Base-by-base conservation (phyloP, 2,797 vertebrate genomes). In the Megaceryle alcyon region DNA sequence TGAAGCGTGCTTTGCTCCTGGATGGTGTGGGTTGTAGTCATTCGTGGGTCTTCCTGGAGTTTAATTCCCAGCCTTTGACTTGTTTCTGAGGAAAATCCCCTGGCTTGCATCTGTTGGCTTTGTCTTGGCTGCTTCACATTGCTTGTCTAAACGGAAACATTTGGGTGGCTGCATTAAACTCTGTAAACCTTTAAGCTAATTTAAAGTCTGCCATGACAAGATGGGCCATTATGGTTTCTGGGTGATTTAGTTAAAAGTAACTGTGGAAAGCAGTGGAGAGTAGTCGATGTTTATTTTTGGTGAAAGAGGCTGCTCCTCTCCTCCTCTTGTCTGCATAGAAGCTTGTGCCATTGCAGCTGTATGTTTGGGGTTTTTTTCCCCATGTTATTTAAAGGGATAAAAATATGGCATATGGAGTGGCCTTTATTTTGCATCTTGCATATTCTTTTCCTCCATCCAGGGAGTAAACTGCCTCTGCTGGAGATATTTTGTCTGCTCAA, bases 191-290 rank as follows among this genome's bases (percentile, higher is more conserved):
- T 86, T 57, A n/a, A 80, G 57, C 29, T 60, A 53, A 64, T 87
- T 56, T 91, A 61, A 83, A 88, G 60, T 86, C 76, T 95, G 56
- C 76, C 48, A 3, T 73, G 88, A 90, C 21, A 66, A 82, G 77
- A 81, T 44, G 72, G 64, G 37, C 37, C 16, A 69, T 90, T 69
- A n/a, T 72, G 68, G 63, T 85, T 93, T 95, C 83, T 71, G 76
- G 86, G 82, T 46, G 43, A 66, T 87, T 76, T 93, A 94, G 56
- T 54, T 88, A 86, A 87, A 77, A 86, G 31, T 51, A 86, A 75
- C 85, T 88, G 51, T 73, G 60, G 73, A 85, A 94, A 95, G 80
- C 26, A 76, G 46, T 37, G 18, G 41, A 56, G 71, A 77, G 48
- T 63, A 86, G 35, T 72, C 59, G 48, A 57, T 94, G 53, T 53